Base-by-base conservation (phyloP, 2,888 invertebrate genomes). In the Orthosia cruda region DNA sequence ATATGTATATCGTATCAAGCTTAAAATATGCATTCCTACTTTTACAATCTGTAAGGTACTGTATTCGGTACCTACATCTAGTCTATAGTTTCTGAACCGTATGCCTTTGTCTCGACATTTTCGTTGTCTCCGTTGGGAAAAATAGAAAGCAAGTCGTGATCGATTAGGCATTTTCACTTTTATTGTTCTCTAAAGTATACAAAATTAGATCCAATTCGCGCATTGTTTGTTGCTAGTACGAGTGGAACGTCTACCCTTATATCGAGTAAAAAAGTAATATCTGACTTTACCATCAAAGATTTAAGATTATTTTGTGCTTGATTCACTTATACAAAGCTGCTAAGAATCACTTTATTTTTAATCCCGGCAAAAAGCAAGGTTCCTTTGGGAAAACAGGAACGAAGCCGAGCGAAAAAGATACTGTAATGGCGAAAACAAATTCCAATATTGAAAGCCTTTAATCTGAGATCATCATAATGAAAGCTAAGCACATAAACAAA, bases 111-210 rank as follows among this genome's bases (percentile, higher is more conserved):
- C 65, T 74, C 65, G 54, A 69, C 15, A 59, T 71, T 79, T 71
- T 73, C 65, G 68, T 71, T 73, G 80, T 74, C 80, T 73, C 70
- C 73, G 63, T 73, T 71, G 67, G 69, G 84, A 90, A 89, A 91
- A 92, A 91, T 93, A 93, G 95, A 96, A 95, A 96, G 95, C 91
- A 91, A 92, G 89, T 89, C 94, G 93, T 95, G 95, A 94, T 95
- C 91, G 93, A 95, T 95, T 94, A 92, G 83, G 86, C 84, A 93
- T 92, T 95, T 95, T 95, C 94, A 94, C 95, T 95, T 94, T 93
- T 92, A 93, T 95, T 94, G 91, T 94, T 91, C 89, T 88, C 80
- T 72, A 85, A 86, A 85, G 81, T 84, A 81, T 80, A 84, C 86
- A 70, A 89, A 87, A 88, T 86, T 86, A 85, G 87, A 87, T 87